Evolutionary conservation across 2,888 invertebrate species (phyloP).

Genomic region (Trilocha varians): DNA sequence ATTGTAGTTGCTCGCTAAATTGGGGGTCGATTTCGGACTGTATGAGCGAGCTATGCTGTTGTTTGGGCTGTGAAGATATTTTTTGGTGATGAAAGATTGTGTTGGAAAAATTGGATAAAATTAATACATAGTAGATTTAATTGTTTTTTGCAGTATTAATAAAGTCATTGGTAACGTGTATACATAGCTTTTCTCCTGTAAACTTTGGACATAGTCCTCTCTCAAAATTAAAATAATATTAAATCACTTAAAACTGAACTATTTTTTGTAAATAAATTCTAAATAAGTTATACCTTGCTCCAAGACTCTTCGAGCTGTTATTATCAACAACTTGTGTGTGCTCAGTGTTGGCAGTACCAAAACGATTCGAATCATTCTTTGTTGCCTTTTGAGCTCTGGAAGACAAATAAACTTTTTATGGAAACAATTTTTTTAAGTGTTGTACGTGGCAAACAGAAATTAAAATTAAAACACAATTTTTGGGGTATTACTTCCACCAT

Average conservation of each 20-base stretch:
- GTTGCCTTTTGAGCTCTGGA: conserved; percentile 50
- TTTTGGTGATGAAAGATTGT: neutral
- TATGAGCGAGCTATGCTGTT: conserved; percentile 68
- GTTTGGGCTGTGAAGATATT: conserved; percentile 73
- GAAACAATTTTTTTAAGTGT: neutral
- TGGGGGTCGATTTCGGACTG: conserved; percentile 61
- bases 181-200: no score
- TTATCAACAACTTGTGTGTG: conserved; percentile 55
- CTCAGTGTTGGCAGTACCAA: conserved; percentile 56
- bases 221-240: no score
- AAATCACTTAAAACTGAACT: no score
- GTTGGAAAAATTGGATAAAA: no score
- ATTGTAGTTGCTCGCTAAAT: conserved; percentile 56
- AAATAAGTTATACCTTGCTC: conserved; percentile 36
- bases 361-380: conserved; percentile 54
- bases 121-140: no score
- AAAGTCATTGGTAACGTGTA: no score
- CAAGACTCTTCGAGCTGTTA: conserved; percentile 47
- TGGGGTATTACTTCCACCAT: neutral
- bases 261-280: no score
- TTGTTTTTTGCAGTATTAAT: no score
- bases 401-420: conserved; percentile 10
- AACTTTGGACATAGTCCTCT: no score
- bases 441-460: neutral
- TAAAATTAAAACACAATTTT: neutral